A percentile compares a stretch with the other conserved stretches of the same genome.
Evolutionary conservation across 2,888 invertebrate species (phyloP).

Genomic region (Coenonympha arcania): DNA sequence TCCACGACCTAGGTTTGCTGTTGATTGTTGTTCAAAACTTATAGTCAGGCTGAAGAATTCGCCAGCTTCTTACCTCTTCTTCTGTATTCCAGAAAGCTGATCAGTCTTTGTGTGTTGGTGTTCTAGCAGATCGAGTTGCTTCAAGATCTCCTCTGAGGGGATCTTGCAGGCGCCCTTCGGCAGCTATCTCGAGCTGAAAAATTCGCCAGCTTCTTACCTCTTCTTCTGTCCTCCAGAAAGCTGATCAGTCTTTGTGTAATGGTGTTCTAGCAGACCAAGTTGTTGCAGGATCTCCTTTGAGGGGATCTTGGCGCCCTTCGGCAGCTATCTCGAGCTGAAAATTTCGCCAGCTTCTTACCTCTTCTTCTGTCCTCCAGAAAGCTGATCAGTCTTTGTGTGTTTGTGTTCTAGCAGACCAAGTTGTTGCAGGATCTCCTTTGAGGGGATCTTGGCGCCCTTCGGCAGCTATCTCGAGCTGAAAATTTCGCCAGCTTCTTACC

Average conservation of each 20-base stretch:
- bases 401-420: slow-evolving; percentile 77
- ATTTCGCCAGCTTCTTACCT: too few species aligned
- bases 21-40: too few species aligned
- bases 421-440: slow-evolving; percentile 75
- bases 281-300: slow-evolving; percentile 75
- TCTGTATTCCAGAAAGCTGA: slow-evolving; percentile 83
- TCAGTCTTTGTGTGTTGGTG: slow-evolving; percentile 77
- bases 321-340: too few species aligned
- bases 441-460: slow-evolving; percentile 56
- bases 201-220: too few species aligned
- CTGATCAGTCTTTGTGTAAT: slow-evolving; percentile 75
- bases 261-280: slow-evolving; percentile 77
- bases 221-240: slow-evolving; percentile 87
- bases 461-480: too few species aligned
- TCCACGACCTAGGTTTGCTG: too few species aligned
- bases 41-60: too few species aligned
- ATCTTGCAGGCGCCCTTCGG: slow-evolving; percentile 63
- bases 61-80: slow-evolving; percentile 79
- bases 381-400: slow-evolving; percentile 75
- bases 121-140: slow-evolving; percentile 76
- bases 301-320: slow-evolving; percentile 60
- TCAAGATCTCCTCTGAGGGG: slow-evolving; percentile 72
- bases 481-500: too few species aligned
- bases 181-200: too few species aligned
- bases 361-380: slow-evolving; percentile 87